A percentile compares a stretch with the other conserved stretches of the same genome.
Evolutionary conservation across 2,888 invertebrate genomes (phyloP).

Genomic region (Hypolimnas misippus): DNA sequence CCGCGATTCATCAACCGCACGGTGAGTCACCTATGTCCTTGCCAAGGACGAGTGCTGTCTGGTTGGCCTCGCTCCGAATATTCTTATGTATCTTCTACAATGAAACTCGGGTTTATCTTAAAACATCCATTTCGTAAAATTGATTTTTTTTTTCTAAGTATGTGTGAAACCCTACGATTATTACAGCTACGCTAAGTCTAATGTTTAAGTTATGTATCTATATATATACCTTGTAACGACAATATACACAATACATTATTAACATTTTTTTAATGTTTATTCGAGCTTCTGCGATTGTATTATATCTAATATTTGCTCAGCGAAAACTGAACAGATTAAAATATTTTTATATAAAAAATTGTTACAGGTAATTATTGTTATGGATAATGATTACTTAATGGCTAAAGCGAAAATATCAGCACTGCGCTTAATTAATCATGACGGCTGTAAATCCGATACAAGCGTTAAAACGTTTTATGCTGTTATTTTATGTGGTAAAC

Average conservation of each 20-base stretch:
- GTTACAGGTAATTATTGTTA: not conserved
- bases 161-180: constrained; percentile 31
- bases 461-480: constrained; percentile 10
- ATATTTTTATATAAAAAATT: constrained; percentile 5
- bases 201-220: not conserved
- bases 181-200: constrained; percentile 4
- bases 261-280: not conserved
- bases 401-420: constrained; percentile 38
- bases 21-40: constrained; percentile 73
- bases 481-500: not conserved
- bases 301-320: constrained; percentile 25
- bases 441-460: constrained; percentile 13
- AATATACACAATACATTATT: not conserved
- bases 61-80: constrained; percentile 49
- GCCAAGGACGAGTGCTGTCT: constrained; percentile 57
- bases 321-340: constrained; percentile 21
- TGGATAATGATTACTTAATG: constrained; percentile 7
- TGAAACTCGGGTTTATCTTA: not conserved
- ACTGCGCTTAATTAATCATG: constrained; percentile 30
- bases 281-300: constrained; percentile 33
- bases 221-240: not conserved
- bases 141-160: not conserved
- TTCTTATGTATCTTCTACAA: constrained; percentile 44
- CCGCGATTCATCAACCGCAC: constrained; percentile 74
- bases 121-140: not conserved